phyloP scores from a whole-genome alignment of 2,113 vertebrate species.

The Pterocles burchelli region DNA sequence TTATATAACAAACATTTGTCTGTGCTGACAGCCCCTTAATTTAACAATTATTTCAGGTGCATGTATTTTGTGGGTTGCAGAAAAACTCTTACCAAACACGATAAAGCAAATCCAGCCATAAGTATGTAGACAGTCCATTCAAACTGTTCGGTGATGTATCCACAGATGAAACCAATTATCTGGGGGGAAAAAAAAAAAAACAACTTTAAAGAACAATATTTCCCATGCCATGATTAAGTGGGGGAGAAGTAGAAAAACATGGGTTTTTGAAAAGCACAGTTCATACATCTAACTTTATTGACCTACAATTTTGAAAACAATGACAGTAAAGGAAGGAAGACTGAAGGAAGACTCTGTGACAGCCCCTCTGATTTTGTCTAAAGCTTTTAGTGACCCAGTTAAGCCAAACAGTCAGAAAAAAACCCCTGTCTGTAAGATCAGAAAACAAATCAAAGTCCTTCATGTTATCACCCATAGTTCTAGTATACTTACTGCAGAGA shows the following conservation, averaged over 20 bases:
- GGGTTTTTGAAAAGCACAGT: neutral
- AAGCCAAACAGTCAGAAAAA: neutral
- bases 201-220: neutral
- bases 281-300: neutral
- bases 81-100: constrained; percentile 87
- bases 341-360: neutral
- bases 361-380: neutral
- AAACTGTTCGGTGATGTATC: constrained; percentile 92
- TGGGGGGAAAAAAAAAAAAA: constrained; percentile 34
- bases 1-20: neutral
- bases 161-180: constrained; percentile 92
- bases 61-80: neutral
- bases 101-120: constrained; percentile 89
- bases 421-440: neutral
- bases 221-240: neutral
- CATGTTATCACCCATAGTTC: neutral
- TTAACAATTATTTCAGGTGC: neutral
- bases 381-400: neutral
- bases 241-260: neutral
- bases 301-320: neutral
- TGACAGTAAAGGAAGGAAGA: neutral
- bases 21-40: neutral
- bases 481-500: constrained; percentile 89
- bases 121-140: constrained; percentile 97
- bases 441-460: neutral